A percentile compares a stretch with the other conserved stretches of the same genome.
Evolutionary conservation across 2,797 vertebrate genomes (phyloP).

Genomic region (Danio aesculapii): DNA sequence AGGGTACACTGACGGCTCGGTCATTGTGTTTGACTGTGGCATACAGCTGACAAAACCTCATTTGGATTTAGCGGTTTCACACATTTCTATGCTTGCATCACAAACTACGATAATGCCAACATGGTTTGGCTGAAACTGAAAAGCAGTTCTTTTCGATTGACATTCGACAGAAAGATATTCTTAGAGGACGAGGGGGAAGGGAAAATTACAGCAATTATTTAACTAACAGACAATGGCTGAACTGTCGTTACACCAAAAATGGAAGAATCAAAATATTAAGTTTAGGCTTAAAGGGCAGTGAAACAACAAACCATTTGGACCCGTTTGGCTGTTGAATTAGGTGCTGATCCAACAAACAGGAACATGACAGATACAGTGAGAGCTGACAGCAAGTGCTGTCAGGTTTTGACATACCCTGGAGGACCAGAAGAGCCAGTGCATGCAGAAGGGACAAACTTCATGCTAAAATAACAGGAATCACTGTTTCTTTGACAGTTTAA

Average conservation of each 20-base stretch:
- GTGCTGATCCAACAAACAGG: neutral
- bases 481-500: neutral
- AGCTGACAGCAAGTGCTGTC: constrained; percentile 38
- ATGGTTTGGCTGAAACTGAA: constrained; percentile 16
- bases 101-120: neutral
- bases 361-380: neutral
- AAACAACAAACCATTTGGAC: constrained; percentile 12
- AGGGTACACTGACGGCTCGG: constrained; percentile 29
- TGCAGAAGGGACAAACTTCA: constrained; percentile 2
- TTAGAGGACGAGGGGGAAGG: neutral
- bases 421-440: constrained; percentile 2
- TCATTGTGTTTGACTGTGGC: constrained; percentile 45
- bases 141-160: neutral
- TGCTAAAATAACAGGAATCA: neutral
- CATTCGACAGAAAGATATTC: neutral
- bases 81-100: neutral
- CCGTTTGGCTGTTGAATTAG: constrained; percentile 10
- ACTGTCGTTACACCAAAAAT: constrained; percentile 22
- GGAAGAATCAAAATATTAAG: neutral
- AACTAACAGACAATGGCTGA: neutral
- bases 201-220: neutral
- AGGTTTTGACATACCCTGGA: constrained; percentile 11
- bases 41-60: constrained; percentile 16
- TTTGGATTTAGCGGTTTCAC: neutral
- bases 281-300: neutral